Conservation (phyloP, 1,140 invertebrate genomes). For the Hyles euphorbiae region DNA sequence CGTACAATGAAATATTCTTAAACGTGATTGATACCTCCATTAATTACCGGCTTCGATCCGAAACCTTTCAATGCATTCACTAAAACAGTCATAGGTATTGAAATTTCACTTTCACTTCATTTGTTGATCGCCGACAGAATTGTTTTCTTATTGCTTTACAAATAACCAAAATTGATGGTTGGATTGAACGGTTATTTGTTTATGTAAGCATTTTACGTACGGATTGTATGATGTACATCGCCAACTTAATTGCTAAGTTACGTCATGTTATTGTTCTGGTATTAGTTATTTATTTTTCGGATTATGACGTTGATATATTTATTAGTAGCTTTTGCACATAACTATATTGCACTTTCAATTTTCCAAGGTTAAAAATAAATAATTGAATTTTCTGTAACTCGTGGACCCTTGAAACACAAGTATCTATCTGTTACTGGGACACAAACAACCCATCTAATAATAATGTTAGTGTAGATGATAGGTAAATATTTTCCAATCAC, state of each 20-base stretch:
- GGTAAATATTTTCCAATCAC: too few species aligned
- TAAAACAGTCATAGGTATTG: slow-evolving; percentile 41
- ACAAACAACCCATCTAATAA: too few species aligned
- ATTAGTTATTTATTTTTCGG: slow-evolving; percentile 10
- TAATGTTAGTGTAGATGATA: too few species aligned
- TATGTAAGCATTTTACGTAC: slow-evolving; percentile 46
- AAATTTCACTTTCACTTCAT: slow-evolving; percentile 61
- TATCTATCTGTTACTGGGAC: too few species aligned
- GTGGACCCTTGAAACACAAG: too few species aligned
- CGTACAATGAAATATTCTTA: slow-evolving; percentile 15
- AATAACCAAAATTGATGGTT: slow-evolving; percentile 52
- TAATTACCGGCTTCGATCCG: slow-evolving; percentile 43
- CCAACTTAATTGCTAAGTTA: slow-evolving; percentile 24
- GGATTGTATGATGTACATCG: slow-evolving; percentile 8
- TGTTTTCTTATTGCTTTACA: slow-evolving; percentile 44
- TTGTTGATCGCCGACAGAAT: slow-evolving; percentile 35
- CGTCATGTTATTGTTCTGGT: slow-evolving; percentile 19
- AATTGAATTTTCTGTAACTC: neutral
- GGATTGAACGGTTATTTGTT: slow-evolving; percentile 40
- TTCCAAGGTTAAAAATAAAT: neutral
- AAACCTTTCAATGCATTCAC: slow-evolving; percentile 36
- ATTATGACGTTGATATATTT: too few species aligned
- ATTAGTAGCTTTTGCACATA: neutral
- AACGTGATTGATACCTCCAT: slow-evolving; percentile 39
- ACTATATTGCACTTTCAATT: neutral